phyloP scores from a whole-genome alignment of 2,888 invertebrate species.

The Terebella lapidaria region DNA sequence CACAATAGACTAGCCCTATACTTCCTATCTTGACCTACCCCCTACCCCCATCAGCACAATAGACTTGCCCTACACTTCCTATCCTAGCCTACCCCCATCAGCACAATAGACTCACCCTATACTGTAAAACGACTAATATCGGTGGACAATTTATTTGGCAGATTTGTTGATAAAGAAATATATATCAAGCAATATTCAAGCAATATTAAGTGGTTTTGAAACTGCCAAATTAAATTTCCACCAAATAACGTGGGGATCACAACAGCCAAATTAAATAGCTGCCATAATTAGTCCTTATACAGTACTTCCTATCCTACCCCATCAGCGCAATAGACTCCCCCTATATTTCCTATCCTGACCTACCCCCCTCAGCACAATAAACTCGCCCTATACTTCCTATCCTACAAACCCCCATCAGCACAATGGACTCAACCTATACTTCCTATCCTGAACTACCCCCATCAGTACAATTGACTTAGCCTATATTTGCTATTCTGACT shows the following conservation, averaged over 20 bases:
- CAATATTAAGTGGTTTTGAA: too few relatives aligned
- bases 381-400: conserved; percentile 93
- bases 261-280: too few relatives aligned
- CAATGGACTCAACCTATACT: conserved; percentile 91
- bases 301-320: too few relatives aligned
- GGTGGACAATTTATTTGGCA: too few relatives aligned
- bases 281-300: too few relatives aligned
- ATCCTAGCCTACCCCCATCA: background rate
- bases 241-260: too few relatives aligned
- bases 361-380: conserved; percentile 90
- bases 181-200: too few relatives aligned
- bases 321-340: conserved; percentile 94
- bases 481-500: conserved; percentile 77
- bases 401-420: conserved; percentile 81
- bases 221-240: too few relatives aligned
- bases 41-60: conserved; percentile 90
- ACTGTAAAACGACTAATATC: too few relatives aligned
- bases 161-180: too few relatives aligned
- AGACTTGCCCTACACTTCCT: conserved; percentile 97
- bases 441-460: conserved; percentile 81
- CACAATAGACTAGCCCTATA: conserved; percentile 89
- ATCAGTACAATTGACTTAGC: conserved; percentile 94
- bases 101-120: background rate
- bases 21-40: too few relatives aligned
- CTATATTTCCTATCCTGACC: conserved; percentile 75